Evolutionary conservation across 2,113 vertebrate species (phyloP).

Genomic region (Gobius niger): DNA sequence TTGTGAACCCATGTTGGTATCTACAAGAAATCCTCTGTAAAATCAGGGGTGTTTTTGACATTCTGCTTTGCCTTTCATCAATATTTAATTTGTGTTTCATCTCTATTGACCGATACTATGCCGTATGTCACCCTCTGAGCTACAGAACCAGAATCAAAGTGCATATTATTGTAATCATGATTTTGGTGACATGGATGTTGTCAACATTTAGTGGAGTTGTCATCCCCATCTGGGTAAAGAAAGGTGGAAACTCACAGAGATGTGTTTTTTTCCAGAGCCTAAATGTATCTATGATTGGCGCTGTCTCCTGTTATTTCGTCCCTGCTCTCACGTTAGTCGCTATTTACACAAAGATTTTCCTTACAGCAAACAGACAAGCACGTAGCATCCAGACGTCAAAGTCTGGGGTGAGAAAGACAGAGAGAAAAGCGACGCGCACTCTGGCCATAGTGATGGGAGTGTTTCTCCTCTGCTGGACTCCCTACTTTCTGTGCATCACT

Average conservation of each 20-base stretch:
- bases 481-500: constrained; percentile 16
- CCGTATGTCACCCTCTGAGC: constrained; percentile 57
- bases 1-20: too few relatives aligned
- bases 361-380: constrained; percentile 26
- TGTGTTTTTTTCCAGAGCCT: background rate
- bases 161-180: constrained; percentile 66
- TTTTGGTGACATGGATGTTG: constrained; percentile 75
- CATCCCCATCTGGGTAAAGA: background rate
- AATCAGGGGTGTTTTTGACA: too few relatives aligned
- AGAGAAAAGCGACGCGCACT: constrained; percentile 41
- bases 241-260: background rate
- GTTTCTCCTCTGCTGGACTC: constrained; percentile 26
- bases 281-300: too few relatives aligned
- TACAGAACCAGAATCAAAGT: constrained; percentile 77
- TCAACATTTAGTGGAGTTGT: constrained; percentile 79
- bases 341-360: constrained; percentile 14
- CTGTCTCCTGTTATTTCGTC: constrained; percentile 14
- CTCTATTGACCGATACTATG: too few relatives aligned
- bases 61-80: too few relatives aligned
- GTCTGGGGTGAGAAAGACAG: constrained; percentile 15
- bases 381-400: constrained; percentile 17
- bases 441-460: constrained; percentile 30
- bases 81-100: too few relatives aligned
- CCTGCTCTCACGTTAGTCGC: constrained; percentile 24
- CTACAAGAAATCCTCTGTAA: too few relatives aligned